A percentile compares a stretch with the other conserved stretches of the same genome.
Evolutionary conservation across 2,797 vertebrate genomes (phyloP).

Genomic region (Tragelaphus eurycerus): DNA sequence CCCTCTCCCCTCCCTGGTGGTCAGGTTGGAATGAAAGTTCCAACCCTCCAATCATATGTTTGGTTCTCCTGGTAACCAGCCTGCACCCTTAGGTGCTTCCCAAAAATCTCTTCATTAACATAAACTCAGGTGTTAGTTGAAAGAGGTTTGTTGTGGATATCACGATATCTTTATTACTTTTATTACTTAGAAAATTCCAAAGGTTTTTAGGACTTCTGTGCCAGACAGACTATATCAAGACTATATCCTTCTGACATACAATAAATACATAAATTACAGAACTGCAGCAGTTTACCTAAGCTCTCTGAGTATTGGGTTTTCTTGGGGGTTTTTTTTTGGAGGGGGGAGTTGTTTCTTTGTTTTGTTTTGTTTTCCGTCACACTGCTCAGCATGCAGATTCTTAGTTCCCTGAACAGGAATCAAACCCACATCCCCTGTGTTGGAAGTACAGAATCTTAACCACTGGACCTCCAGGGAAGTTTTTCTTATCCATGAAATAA

Average conservation of each 20-base stretch:
- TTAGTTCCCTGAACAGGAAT: background rate
- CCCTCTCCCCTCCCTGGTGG: background rate
- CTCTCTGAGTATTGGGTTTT: background rate
- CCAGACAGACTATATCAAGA: background rate
- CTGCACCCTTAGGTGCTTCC: background rate
- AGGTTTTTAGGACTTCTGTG: background rate
- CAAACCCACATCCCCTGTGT: background rate
- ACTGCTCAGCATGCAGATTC: background rate
- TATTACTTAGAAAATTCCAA: background rate
- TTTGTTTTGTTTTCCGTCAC: background rate
- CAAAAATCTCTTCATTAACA: background rate
- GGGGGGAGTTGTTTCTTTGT: background rate
- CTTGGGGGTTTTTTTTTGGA: fast-evolving
- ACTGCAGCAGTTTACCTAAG: background rate
- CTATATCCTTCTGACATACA: background rate
- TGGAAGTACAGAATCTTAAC: background rate
- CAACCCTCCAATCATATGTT: background rate
- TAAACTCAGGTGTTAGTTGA: background rate
- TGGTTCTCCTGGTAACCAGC: background rate
- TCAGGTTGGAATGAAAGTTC: background rate
- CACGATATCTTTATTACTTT: background rate
- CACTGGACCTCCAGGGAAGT: background rate
- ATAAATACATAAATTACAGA: background rate
- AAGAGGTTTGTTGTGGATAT: background rate
- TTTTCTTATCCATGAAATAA: background rate